Evolutionary conservation across 2,113 vertebrate species (phyloP).

Genomic region (Ellobius talpinus): DNA sequence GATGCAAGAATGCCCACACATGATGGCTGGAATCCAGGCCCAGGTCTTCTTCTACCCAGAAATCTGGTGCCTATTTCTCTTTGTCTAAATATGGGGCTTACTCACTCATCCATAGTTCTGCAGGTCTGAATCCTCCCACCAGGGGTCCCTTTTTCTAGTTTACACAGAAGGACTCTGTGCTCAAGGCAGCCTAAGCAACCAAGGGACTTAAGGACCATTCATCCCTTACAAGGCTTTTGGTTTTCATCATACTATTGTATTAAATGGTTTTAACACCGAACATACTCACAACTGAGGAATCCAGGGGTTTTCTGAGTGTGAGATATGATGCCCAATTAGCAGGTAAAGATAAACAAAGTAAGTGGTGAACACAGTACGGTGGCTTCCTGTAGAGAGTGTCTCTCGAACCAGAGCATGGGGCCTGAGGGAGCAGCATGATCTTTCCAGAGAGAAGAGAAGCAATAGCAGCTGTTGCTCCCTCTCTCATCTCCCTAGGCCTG

Average conservation of each 20-base stretch:
- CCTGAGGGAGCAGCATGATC: neutral
- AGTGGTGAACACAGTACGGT: neutral
- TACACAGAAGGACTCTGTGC: neutral
- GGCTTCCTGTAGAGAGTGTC: neutral
- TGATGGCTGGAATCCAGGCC: neutral
- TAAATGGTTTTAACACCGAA: neutral
- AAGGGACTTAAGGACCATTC: neutral
- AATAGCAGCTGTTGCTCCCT: rapidly evolving
- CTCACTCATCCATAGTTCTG: rapidly evolving
- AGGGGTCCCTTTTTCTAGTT: neutral
- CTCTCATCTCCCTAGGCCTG: rapidly evolving
- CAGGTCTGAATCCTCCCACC: neutral
- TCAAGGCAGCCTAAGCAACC: neutral
- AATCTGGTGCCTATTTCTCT: neutral
- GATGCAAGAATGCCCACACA: neutral
- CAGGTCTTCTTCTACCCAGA: rapidly evolving
- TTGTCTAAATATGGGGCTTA: neutral
- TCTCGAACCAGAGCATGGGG: rapidly evolving
- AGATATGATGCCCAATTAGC: neutral
- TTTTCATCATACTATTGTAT: neutral
- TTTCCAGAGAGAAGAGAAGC: neutral
- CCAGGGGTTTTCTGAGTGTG: no score
- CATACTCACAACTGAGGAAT: neutral
- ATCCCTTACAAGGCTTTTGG: neutral
- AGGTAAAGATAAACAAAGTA: neutral